Base-by-base conservation (phyloP, 2,113 vertebrate species). In the rat (Rattus norvegicus) region DNA sequence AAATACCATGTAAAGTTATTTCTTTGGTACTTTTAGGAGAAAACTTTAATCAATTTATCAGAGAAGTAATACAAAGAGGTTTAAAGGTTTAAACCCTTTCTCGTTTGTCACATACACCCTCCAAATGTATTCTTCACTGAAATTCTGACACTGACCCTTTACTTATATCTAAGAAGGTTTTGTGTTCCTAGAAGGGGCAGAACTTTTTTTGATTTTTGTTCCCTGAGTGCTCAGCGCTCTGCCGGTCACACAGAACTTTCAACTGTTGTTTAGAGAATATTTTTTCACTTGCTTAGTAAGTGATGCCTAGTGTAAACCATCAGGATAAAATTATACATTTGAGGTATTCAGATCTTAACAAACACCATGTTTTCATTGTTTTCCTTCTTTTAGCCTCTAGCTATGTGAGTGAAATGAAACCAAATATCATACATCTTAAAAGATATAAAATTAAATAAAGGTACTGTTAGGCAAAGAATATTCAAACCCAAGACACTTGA, bases 21-120 rank as follows among this genome's bases (percentile, higher is more conserved):
- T 49, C 39, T 88, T 80, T 54, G 43, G 76, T 70, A 22, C 17
- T 94, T 95, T 94, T 54, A 85, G 28, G 73, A 70, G 28, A 30
- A 1, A 47, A n/a, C 0, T 43, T 85, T 56, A 90, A 87, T 90
- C 67, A 28, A 2, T 28, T 11, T 39, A 72, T 69, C 47, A 85
- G 63, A 86, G 26, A 24, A 4, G 33, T 36, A 70, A 81, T 39
- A 11, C 43, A 80, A 79, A 1, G 7, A 30, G 10, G 26, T 19
- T 43, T 43, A 43, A 43, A 43, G 43, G 43, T 43, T 43, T 43
- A 43, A 43, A 43, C 24, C 14, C 89, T 92, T 3, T 77, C 20
- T 91, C 54, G 20, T 1, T 73, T 43, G 2, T 9, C 72, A 56
- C 39, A 73, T 43, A 14, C 4, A 83, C 33, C 77, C 24, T 65